phyloP scores from a whole-genome alignment of 2,797 vertebrate genomes.

The Scolopax rusticola region DNA sequence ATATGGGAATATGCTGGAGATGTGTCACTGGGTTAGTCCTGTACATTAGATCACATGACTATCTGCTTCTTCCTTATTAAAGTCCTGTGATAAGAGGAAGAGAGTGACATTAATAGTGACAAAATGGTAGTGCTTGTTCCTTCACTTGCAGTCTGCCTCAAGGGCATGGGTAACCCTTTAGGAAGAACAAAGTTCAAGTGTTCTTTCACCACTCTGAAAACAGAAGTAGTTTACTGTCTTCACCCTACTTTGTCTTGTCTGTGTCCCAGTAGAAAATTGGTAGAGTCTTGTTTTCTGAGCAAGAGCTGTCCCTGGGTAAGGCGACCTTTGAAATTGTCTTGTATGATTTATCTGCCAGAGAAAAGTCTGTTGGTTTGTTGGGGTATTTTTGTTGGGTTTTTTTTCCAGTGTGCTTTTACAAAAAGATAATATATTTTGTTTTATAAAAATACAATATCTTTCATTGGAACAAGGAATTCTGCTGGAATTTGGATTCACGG shows the following conservation, averaged over 20 bases:
- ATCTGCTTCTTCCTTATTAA: background rate
- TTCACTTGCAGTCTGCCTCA: background rate
- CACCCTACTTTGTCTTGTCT: background rate
- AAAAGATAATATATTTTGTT: background rate
- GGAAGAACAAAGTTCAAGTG: background rate
- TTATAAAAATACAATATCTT: background rate
- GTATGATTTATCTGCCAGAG: background rate
- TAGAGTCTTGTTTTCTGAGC: background rate
- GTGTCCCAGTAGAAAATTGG: background rate
- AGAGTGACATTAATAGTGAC: background rate
- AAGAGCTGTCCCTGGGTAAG: background rate
- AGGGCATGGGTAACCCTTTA: background rate
- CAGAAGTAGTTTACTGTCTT: background rate
- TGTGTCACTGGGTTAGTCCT: background rate
- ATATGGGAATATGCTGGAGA: background rate
- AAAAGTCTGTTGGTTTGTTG: background rate
- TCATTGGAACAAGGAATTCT: background rate
- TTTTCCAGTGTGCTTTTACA: background rate
- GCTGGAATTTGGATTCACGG: background rate
- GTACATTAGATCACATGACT: background rate
- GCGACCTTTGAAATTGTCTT: background rate
- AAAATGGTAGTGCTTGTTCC: background rate
- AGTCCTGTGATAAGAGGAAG: background rate
- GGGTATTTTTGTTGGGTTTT: background rate
- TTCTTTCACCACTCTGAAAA: background rate